phyloP scores from a whole-genome alignment of 2,888 invertebrate species.

The Pristionchus japonicus region DNA sequence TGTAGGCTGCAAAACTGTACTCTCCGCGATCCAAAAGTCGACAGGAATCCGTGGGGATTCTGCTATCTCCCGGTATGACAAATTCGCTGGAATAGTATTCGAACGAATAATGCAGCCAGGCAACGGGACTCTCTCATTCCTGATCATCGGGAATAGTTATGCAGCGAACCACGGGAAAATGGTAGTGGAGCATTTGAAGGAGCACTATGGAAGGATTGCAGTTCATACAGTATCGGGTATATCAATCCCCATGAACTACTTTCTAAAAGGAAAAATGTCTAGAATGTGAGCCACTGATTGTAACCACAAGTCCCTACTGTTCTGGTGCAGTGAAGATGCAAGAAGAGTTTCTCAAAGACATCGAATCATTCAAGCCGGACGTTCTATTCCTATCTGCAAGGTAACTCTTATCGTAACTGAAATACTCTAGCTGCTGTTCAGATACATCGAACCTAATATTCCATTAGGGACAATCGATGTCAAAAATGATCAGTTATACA shows the following conservation, averaged over 20 bases:
- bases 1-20: neutral
- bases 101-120: neutral
- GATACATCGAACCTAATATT: constrained; percentile 15
- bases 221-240: constrained; percentile 24
- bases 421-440: neutral
- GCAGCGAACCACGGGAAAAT: constrained; percentile 22
- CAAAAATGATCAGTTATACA: neutral
- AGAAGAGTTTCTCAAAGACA: constrained; percentile 15
- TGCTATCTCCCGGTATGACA: constrained; percentile 9
- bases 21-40: neutral
- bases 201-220: neutral
- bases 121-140: neutral
- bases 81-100: neutral
- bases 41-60: constrained; percentile 39
- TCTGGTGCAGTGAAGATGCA: neutral
- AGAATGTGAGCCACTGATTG: constrained; percentile 35
- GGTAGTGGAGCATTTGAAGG: constrained; percentile 15
- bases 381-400: constrained; percentile 11
- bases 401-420: neutral
- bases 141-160: constrained; percentile 16
- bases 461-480: neutral
- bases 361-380: constrained; percentile 6
- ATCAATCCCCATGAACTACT: too few relatives aligned
- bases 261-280: too few relatives aligned
- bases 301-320: neutral